phyloP scores from a whole-genome alignment of 2,888 invertebrate genomes.

The Andrena flavipes region DNA sequence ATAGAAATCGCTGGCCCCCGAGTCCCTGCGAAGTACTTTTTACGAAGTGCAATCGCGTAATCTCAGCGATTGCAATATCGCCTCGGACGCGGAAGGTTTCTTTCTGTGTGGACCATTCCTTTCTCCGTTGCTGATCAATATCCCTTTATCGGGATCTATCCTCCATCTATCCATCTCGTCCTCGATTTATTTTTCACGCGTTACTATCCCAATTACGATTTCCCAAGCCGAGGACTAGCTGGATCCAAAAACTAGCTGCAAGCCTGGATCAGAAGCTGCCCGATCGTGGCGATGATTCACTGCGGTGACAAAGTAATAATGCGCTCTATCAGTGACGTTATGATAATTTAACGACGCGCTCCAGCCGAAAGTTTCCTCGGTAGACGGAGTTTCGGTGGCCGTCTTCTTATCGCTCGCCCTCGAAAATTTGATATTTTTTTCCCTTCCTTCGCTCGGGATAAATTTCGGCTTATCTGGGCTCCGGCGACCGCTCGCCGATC shows the following conservation, averaged over 20 bases:
- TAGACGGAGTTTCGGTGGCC: slow-evolving; percentile 1
- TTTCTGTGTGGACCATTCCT: neutral
- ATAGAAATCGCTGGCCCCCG: neutral
- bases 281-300: neutral
- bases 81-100: neutral
- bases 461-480: slow-evolving; percentile 48
- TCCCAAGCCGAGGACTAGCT: no score
- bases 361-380: slow-evolving; percentile 3
- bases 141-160: no score
- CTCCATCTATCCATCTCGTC: no score
- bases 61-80: neutral
- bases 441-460: slow-evolving; percentile 31
- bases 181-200: no score
- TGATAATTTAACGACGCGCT: slow-evolving; percentile 37
- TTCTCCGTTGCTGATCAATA: neutral
- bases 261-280: neutral
- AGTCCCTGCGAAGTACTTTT: slow-evolving; percentile 17
- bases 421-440: slow-evolving; percentile 10
- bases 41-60: neutral
- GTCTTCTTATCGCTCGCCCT: slow-evolving; percentile 19
- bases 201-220: no score
- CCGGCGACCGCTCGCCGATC: slow-evolving; percentile 29
- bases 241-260: neutral
- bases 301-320: slow-evolving; percentile 22
- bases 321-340: slow-evolving; percentile 29